A percentile compares a stretch with the other conserved stretches of the same genome.
phyloP scores from a whole-genome alignment of 2,797 vertebrate genomes.

The Mormyrus hasselquistii region DNA sequence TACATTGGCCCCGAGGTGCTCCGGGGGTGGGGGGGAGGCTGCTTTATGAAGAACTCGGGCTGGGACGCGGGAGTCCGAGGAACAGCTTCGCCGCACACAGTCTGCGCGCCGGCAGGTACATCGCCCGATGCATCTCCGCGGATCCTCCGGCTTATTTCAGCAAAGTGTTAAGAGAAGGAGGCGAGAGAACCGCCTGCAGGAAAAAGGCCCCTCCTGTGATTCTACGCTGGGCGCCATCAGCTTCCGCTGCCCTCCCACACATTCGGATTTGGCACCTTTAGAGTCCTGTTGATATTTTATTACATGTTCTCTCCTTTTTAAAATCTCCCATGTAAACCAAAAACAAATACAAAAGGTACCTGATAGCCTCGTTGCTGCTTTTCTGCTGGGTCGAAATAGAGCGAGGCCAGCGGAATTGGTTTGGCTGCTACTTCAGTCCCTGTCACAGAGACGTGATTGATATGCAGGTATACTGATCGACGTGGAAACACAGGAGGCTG shows the following conservation, averaged over 20 bases:
- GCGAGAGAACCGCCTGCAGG: background rate
- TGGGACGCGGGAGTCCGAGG: background rate
- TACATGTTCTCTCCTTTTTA: background rate
- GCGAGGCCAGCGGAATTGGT: background rate
- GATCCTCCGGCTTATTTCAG: background rate
- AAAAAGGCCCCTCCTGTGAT: background rate
- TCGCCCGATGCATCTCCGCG: background rate
- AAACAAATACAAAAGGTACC: background rate
- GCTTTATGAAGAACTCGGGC: conserved; percentile 10
- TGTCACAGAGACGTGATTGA: background rate
- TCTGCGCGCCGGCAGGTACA: background rate
- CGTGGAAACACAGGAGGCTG: background rate
- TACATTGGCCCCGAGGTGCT: background rate
- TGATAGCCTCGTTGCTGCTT: background rate
- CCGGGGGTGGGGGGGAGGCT: background rate
- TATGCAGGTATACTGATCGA: background rate
- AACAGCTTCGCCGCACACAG: background rate
- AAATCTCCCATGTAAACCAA: background rate
- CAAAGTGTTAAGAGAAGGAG: background rate
- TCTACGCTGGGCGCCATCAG: background rate
- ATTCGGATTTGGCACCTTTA: background rate
- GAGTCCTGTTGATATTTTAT: background rate
- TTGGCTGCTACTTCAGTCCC: background rate
- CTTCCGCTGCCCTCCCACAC: background rate
- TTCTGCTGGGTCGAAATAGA: background rate